Evolutionary conservation across 1,140 invertebrate species (phyloP), one percentile per base, ranked within the genome.

Genomic region (Ceratoteleas bidentatus): DNA sequence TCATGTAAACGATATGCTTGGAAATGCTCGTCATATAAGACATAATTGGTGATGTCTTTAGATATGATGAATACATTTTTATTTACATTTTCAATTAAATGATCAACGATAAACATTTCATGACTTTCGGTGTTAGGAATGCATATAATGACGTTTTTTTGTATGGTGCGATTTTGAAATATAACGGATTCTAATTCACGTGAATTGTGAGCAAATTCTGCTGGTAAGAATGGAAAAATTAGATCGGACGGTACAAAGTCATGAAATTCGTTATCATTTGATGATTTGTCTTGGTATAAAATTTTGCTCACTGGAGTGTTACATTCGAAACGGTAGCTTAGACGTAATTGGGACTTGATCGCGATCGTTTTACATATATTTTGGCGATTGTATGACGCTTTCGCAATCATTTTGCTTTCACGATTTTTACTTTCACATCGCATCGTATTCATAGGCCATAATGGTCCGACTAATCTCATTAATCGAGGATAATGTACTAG

Each of bases 311-410:
- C 40, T 43, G 40, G 0, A n/a, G n/a, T 43, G 40, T 43, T 43
- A 43, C 40, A 43, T 43, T 43, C 2, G n/a, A 43, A 43, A 10
- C 40, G 8, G n/a, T 43, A n/a, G 40, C 40, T 43, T 43, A 43
- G n/a, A 10, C n/a, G 40, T 43, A 43, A 43, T 43, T 43, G 40
- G 1, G 40, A 43, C n/a, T 43, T 43, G 40, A 43, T 43, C 40
- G 40, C 40, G n/a, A 43, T 43, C 8, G 40, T 43, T 43, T 43
- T 43, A 43, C 40, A 43, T 43, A 43, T 43, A 43, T 43, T 43
- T 43, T 43, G 40, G 40, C 40, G 40, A n/a, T 43, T 43, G 40
- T 10, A 43, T 10, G 40, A 43, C n/a, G n/a, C 8, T 43, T 43
- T 9, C 8, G 40, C 40, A 43, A 43, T 43, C 8, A 43, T 43